Evolutionary conservation across 53 echinoderm and acorn worm genomes (phyloP), one percentile per base, ranked within the genome.

Genomic region (Mesocentrotus franciscanus): DNA sequence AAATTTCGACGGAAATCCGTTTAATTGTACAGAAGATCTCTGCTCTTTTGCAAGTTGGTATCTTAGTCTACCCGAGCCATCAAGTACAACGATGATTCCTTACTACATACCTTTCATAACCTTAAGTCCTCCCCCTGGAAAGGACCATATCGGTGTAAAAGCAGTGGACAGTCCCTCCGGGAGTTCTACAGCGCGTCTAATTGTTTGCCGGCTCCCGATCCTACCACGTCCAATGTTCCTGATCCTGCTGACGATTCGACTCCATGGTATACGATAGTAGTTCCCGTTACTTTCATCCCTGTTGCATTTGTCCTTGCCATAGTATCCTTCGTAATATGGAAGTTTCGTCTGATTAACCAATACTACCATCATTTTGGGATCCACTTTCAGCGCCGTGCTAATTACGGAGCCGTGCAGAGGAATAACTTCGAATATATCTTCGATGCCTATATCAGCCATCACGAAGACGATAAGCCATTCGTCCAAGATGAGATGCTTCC

Each of bases 401-500:
- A 92, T 92, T 27, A 70, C 27, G 74, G 71, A n/a, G 93, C 32
- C 34, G 57, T 76, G 10, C n/a, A 6, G 36, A 56, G 68, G 78
- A 78, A 12, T 24, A 22, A 93, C 93, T 20, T 24, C 18, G 81
- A 93, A 57, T 93, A 79, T 56, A 76, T 81, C 81, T 93, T 93
- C 83, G 93, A 93, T 35, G 93, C 81, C 10, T 93, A 93, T 30
- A 35, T 93, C 33, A 79, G 93, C 83, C 93, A 93, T n/a, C 93
- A 93, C 93, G 93, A 78, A 32, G 93, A 93, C 61, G 93, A 93
- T 10, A 58, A 36, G 27, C 30, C 57, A 34, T 93, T 93, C 81
- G 93, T 93, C 60, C 56, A 93, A 34, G 83, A 93, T 20, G 93
- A 93, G 60, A 93, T 93, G 83, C 60, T 93, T 58, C 93, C 78